Evolutionary conservation across 23 tunicate genomes (phyloP).

Genomic region (Halocynthia aurantium): DNA sequence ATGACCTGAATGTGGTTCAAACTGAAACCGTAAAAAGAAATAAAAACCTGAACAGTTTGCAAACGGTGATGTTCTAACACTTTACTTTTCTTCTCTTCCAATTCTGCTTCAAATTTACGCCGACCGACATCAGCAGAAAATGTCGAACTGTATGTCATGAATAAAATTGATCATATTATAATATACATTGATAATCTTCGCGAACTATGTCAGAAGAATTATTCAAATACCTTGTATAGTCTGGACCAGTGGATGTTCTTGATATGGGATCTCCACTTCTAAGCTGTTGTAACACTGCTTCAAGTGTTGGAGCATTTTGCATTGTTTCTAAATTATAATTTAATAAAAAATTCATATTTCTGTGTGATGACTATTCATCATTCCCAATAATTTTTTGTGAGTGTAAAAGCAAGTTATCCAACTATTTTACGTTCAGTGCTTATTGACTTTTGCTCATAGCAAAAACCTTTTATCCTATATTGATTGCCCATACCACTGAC

Average conservation of each 20-base stretch:
- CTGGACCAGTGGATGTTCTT: not conserved
- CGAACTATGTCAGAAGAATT: not conserved
- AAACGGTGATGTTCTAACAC: constrained; percentile 36
- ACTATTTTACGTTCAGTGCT: too few species aligned
- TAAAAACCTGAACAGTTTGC: constrained; percentile 13
- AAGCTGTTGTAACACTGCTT: constrained; percentile 56
- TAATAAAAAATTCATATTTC: not conserved
- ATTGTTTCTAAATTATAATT: not conserved
- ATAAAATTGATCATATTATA: not conserved
- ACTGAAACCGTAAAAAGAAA: not conserved
- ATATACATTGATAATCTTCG: not conserved
- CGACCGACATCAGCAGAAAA: constrained; percentile 17
- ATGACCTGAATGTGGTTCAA: too few species aligned
- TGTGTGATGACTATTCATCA: not conserved
- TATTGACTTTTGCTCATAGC: too few species aligned
- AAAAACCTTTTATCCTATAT: too few species aligned
- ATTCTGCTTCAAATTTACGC: constrained; percentile 25
- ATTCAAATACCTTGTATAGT: constrained; percentile 11
- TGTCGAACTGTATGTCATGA: constrained; percentile 6
- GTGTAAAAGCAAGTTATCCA: too few species aligned
- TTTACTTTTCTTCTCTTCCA: constrained; percentile 35
- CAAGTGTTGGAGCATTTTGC: constrained; percentile 32
- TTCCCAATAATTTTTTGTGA: too few species aligned
- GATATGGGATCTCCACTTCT: constrained; percentile 35
- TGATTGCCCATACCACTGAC: too few species aligned